Evolutionary conservation across 2,797 vertebrate genomes (phyloP).

Genomic region (Anabas testudineus): DNA sequence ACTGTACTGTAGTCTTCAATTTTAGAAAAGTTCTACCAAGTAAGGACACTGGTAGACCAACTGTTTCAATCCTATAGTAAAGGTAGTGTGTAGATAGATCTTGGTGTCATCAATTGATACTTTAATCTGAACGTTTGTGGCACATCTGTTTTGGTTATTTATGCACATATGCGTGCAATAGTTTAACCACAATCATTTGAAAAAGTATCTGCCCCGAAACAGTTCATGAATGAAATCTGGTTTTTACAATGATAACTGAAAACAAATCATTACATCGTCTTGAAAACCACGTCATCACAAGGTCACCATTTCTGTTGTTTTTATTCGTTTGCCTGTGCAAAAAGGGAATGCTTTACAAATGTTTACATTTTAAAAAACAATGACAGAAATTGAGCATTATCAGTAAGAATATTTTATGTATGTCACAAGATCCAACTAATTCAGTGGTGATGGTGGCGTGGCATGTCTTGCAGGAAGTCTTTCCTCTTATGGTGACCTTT

Average conservation of each 20-base stretch:
- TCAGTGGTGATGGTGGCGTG: constrained; percentile 9
- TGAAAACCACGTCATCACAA: neutral
- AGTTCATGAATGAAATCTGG: neutral
- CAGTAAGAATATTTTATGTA: constrained; percentile 52
- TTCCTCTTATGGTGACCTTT: constrained; percentile 15
- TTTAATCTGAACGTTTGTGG: too few species aligned
- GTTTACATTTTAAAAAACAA: constrained; percentile 50
- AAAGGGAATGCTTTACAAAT: constrained; percentile 75
- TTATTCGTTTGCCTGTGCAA: constrained; percentile 72
- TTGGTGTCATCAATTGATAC: too few species aligned
- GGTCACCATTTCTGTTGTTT: constrained; percentile 41
- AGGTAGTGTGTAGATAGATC: neutral
- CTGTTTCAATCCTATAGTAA: neutral
- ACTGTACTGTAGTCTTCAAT: neutral
- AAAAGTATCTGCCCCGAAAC: too few species aligned
- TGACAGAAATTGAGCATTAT: constrained; percentile 15
- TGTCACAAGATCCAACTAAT: constrained; percentile 16
- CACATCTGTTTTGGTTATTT: too few species aligned
- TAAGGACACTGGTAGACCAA: neutral
- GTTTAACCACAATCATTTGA: neutral
- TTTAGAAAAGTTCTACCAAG: constrained; percentile 2
- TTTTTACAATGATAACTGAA: neutral
- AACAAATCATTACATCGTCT: neutral
- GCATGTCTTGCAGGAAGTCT: constrained; percentile 17
- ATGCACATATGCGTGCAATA: neutral